Evolutionary conservation across 2,113 vertebrate species (phyloP).

Genomic region (Mus musculus): DNA sequence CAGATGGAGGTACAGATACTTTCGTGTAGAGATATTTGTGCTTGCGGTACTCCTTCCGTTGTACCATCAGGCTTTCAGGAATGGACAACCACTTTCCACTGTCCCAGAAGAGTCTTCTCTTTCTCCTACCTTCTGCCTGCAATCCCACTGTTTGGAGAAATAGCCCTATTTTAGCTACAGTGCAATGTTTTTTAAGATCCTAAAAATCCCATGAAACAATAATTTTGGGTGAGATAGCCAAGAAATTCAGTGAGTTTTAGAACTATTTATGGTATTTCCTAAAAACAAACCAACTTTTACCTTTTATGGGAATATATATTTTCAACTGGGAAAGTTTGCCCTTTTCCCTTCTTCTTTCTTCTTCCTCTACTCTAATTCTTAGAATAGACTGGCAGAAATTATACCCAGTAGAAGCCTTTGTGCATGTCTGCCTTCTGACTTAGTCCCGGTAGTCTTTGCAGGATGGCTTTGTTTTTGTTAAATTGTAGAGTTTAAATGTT

Average conservation of each 20-base stretch:
- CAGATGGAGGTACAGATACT: not conserved
- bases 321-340: slow-evolving; percentile 54
- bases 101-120: slow-evolving; percentile 1
- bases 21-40: not conserved
- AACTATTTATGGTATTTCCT: slow-evolving; percentile 72
- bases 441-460: slow-evolving; percentile 26
- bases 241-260: slow-evolving; percentile 63
- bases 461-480: slow-evolving; percentile 71
- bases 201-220: slow-evolving; percentile 75
- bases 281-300: slow-evolving; percentile 75
- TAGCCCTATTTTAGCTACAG: slow-evolving; percentile 54
- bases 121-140: slow-evolving; percentile 32
- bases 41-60: not conserved
- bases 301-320: slow-evolving; percentile 68
- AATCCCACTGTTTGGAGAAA: slow-evolving; percentile 46
- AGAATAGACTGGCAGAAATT: slow-evolving; percentile 67
- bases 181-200: slow-evolving; percentile 63
- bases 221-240: slow-evolving; percentile 60
- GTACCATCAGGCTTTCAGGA: not conserved
- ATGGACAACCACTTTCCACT: not conserved
- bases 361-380: slow-evolving; percentile 57
- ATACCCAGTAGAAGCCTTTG: slow-evolving; percentile 58
- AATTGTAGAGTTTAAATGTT: slow-evolving; percentile 69
- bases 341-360: not conserved
- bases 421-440: slow-evolving; percentile 50